Evolutionary conservation across 2,797 vertebrate species (phyloP).

Genomic region (Craterocephalus amniculus): DNA sequence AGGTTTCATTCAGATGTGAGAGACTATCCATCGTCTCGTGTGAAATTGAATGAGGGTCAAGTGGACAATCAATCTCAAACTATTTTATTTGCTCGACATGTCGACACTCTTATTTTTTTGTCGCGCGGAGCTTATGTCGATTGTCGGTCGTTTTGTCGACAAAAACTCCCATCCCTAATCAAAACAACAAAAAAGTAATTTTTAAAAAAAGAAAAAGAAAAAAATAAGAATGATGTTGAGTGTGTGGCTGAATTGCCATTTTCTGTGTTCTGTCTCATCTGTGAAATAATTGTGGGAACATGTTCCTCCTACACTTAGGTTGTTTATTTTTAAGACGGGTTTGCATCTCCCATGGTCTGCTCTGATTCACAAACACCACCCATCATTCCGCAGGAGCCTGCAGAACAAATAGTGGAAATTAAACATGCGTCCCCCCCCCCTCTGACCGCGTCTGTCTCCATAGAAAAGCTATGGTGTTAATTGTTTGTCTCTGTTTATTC

Average conservation of each 20-base stretch:
- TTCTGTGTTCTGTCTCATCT: constrained; percentile 42
- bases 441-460: constrained; percentile 40
- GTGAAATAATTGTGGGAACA: constrained; percentile 75
- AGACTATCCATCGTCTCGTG: too few species aligned
- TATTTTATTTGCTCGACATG: too few species aligned
- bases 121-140: too few species aligned
- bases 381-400: constrained; percentile 33
- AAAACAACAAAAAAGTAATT: not conserved
- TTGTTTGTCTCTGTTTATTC: constrained; percentile 54
- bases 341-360: constrained; percentile 56
- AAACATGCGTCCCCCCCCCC: constrained; percentile 46
- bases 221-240: not conserved
- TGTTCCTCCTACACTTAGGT: not conserved
- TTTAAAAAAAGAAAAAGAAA: too few species aligned
- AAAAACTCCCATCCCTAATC: too few species aligned
- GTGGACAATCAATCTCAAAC: too few species aligned
- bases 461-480: constrained; percentile 52
- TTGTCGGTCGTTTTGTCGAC: too few species aligned
- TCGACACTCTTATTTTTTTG: too few species aligned
- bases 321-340: constrained; percentile 53
- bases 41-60: too few species aligned
- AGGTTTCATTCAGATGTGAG: too few species aligned
- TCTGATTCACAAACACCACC: constrained; percentile 41
- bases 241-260: not conserved
- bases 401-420: constrained; percentile 80